Evolutionary conservation across 1,140 invertebrate species (phyloP).

Genomic region (Drosophila albomicans): DNA sequence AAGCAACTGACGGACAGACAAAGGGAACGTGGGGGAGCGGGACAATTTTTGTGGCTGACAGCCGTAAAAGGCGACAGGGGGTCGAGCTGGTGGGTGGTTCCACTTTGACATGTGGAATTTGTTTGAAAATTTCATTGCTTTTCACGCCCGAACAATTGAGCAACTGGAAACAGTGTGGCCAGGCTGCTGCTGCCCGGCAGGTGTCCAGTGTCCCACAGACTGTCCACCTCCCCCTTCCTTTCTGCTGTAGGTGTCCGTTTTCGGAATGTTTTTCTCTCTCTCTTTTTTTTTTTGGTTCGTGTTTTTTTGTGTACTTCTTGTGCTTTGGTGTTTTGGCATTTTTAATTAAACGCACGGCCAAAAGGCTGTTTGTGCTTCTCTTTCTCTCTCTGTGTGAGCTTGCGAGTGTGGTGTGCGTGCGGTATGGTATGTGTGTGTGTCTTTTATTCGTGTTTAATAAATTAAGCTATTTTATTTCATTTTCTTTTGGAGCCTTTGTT

Average conservation of each 20-base stretch:
- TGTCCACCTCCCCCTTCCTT: not conserved
- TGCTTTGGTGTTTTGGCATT: conserved; percentile 52
- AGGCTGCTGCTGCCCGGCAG: conserved; percentile 17
- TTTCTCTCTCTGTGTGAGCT: too few relatives aligned
- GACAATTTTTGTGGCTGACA: conserved; percentile 21
- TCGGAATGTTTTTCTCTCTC: not conserved
- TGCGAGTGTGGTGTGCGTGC: not conserved
- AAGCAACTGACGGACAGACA: not conserved
- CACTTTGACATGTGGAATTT: conserved; percentile 52
- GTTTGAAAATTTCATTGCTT: conserved; percentile 60
- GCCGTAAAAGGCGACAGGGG: conserved; percentile 7
- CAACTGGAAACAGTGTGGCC: not conserved
- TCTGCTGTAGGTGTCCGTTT: not conserved
- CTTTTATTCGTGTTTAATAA: conserved; percentile 53
- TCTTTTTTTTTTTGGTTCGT: not conserved
- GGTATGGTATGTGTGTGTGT: not conserved
- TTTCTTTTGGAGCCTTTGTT: conserved; percentile 25
- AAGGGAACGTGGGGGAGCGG: not conserved
- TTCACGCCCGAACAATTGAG: conserved; percentile 33
- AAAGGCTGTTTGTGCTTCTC: conserved; percentile 18
- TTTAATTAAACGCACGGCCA: conserved; percentile 58
- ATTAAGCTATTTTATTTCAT: conserved; percentile 65
- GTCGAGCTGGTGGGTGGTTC: conserved; percentile 13
- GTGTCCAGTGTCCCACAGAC: conserved; percentile 24
- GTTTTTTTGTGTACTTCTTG: conserved; percentile 1